Evolutionary conservation across 1,140 invertebrate genomes (phyloP), one percentile per base, ranked within the genome.

Genomic region (Formica selysi): DNA sequence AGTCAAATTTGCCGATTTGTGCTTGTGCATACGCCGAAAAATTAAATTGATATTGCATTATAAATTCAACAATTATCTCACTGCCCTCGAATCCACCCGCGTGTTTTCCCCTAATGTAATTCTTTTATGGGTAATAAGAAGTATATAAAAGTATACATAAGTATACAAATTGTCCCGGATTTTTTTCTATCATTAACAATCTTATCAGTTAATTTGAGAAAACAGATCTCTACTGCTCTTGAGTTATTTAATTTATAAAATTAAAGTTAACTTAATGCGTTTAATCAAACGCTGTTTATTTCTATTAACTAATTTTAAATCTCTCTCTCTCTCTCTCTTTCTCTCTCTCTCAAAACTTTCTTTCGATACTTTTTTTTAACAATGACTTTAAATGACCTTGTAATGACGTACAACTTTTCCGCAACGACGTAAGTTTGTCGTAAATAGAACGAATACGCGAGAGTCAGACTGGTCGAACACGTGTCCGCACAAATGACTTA

Each of bases 11-110:
- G 36, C 11, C 22, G 78, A 81, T 81, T 80, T 70, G 44, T 57
- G 10, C 11, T 3, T n/a, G 41, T 26, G 10, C 10, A 59, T 16
- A 16, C n/a, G 16, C 13, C 8, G 51, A 73, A 61, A 83, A 32
- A n/a, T 59, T 48, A 74, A 83, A 74, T 61, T 83, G 57, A 54
- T 59, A 2, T 73, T 81, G 65, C 65, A 44, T 70, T 78, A 79
- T 79, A 54, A 68, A 79, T 41, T 29, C 65, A 2, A 22, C 65
- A 41, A 80, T 80, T 41, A 57, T 41, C 44, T 32, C 41, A 7
- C 16, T 29, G 10, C 16, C 38, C 2, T 70, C 2, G 38, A 36
- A 10, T 70, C 36, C 19, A 0, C 29, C 7, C 36, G 78, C 22
- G 3, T 29, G 6, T 29, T 67, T 67, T 67, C 5, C n/a, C 22